Evolutionary conservation across 2,113 vertebrate genomes (phyloP), one percentile per base, ranked within the genome.

Genomic region (Sylvietta virens): DNA sequence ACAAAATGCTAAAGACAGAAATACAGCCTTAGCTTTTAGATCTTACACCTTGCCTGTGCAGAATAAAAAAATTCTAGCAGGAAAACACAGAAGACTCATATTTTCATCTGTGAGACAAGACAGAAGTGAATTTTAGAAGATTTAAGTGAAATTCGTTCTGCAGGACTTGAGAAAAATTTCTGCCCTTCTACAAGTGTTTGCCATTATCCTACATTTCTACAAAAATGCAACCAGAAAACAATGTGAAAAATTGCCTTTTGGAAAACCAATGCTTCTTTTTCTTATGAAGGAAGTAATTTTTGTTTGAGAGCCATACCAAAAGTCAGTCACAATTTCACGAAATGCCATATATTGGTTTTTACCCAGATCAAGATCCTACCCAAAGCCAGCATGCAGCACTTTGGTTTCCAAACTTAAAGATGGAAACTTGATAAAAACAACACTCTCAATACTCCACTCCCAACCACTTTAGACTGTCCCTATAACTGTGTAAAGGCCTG

Each of bases 381-480:
- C 18, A 33, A 7, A 12, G 37, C 15, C 23, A 72, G 26, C 9
- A 42, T 14, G 33, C 71, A 47, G 23, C 4, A 56, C 8, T 82
- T 76, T 64, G 24, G 4, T 53, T 78, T 69, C 62, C 37, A 77
- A 47, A 37, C 0, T 0, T 21, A 35, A 3, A 53, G 21, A 9
- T 45, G 30, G 42, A 73, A 89, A 42, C 2, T n/a, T 50, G 37
- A 81, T 42, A 81, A n/a, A 56, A 80, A 19, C 2, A 56, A 9
- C 7, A 13, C 9, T 86, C 23, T 26, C 5, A 45, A 13, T 3
- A 15, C 3, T 56, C 16, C 12, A 51, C 26, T 88, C 20, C 30
- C 0, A 0, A 28, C 10, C 19, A 4, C 26, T 54, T 11, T 1
- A 47, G 13, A 51, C 8, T 72, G 7, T n/a, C 12, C 30, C 44